These are phyloP conservation scores for Mesorhabditis spiculigera DNA, from an alignment of 2,888 invertebrate species.

Conservation along the genomic window DNA sequence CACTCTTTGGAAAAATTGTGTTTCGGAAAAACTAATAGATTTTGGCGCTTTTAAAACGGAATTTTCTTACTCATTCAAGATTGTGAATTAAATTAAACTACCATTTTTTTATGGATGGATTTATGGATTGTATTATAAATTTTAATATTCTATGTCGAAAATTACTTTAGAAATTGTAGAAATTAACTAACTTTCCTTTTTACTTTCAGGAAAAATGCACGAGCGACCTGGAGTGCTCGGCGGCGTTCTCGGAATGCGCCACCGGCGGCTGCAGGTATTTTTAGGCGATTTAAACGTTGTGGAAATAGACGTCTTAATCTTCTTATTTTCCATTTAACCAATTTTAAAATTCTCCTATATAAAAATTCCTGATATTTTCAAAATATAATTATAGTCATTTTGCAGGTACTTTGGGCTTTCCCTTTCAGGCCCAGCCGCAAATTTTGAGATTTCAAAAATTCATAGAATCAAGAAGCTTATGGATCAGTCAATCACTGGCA, in stretches of 20 bases:
- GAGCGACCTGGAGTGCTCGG: slow-evolving; percentile 51
- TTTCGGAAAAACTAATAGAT: no score
- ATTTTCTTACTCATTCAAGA: no score
- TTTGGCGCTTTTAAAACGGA: no score
- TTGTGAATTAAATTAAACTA: neutral
- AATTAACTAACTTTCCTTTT: neutral
- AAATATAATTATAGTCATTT: neutral
- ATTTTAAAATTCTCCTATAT: neutral
- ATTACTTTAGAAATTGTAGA: neutral
- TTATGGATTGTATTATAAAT: neutral
- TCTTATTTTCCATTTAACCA: neutral
- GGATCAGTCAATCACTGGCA: no score
- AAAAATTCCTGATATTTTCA: neutral
- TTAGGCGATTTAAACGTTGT: neutral
- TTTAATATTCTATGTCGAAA: neutral
- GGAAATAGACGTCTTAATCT: neutral
- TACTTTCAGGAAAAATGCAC: slow-evolving; percentile 46
- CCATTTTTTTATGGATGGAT: no score
- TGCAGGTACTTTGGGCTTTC: no score
- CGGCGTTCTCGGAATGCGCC: slow-evolving; percentile 53
- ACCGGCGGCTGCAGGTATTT: slow-evolving; percentile 44
- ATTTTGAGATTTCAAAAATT: no score
- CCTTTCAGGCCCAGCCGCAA: no score
- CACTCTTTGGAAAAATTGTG: no score
- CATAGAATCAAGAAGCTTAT: no score